These are phyloP conservation scores for Parazoanthus darwini DNA, from an alignment of 92 coral and sea anemone species.

Conservation along the genomic window DNA sequence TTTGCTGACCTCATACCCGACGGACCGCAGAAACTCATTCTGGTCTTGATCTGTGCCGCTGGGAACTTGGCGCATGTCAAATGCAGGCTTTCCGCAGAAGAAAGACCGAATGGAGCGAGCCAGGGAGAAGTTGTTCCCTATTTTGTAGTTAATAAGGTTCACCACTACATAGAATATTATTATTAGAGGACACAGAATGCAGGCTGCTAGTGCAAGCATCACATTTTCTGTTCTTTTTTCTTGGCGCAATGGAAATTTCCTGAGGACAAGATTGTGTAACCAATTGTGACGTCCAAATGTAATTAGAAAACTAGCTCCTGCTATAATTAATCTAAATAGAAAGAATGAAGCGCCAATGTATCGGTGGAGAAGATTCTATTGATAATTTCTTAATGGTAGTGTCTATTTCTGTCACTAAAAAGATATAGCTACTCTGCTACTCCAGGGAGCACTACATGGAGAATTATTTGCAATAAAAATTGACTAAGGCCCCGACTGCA, in stretches of 20 bases:
- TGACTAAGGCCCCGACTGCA: too few relatives aligned
- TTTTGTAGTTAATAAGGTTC: constrained; percentile 33
- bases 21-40: constrained; percentile 25
- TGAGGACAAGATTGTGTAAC: neutral
- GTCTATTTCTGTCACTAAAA: too few relatives aligned
- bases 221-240: constrained; percentile 24
- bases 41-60: constrained; percentile 41
- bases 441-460: too few relatives aligned
- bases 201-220: constrained; percentile 34
- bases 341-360: too few relatives aligned
- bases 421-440: too few relatives aligned
- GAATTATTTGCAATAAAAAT: too few relatives aligned
- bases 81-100: constrained; percentile 31
- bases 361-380: too few relatives aligned
- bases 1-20: constrained; percentile 37
- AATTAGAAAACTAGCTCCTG: neutral
- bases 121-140: constrained; percentile 39
- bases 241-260: neutral
- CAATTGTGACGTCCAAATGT: constrained; percentile 20
- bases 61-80: constrained; percentile 54
- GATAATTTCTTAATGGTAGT: too few relatives aligned
- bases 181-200: constrained; percentile 17
- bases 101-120: constrained; percentile 35
- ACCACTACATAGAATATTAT: constrained; percentile 15
- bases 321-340: too few relatives aligned